A percentile compares a stretch with the other conserved stretches of the same genome.
Evolutionary conservation across 35 echinoderm and acorn worm genomes (phyloP).

Genomic region (Diadema setosum): DNA sequence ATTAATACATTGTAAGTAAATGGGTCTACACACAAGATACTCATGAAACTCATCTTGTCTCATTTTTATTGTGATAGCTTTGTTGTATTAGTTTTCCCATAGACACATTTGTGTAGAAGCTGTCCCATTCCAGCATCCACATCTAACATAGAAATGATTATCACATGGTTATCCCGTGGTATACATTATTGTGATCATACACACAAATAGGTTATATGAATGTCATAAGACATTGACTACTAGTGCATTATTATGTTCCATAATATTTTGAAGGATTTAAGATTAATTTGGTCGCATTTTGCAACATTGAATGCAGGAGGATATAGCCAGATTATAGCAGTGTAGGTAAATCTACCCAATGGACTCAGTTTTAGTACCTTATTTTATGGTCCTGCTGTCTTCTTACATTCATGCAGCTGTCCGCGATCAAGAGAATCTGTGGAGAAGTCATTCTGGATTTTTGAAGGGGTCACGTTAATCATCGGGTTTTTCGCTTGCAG

Average conservation of each 20-base stretch:
- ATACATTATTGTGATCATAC: too few species aligned
- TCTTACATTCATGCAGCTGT: neutral
- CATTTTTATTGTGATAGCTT: too few species aligned
- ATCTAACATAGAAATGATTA: too few species aligned
- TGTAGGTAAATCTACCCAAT: too few species aligned
- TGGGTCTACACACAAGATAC: neutral
- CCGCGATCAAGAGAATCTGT: neutral
- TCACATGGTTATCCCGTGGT: too few species aligned
- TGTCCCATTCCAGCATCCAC: too few species aligned
- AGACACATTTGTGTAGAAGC: too few species aligned
- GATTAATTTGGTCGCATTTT: neutral
- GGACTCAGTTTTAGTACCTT: neutral
- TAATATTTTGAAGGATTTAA: neutral
- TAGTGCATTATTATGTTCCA: neutral
- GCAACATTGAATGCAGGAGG: too few species aligned
- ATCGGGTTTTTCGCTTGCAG: neutral
- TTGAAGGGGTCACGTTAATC: constrained; percentile 11
- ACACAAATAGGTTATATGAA: neutral
- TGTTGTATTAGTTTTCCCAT: too few species aligned
- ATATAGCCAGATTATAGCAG: neutral
- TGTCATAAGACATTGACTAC: neutral
- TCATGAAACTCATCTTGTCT: too few species aligned
- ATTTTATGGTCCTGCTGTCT: neutral
- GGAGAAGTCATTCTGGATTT: constrained; percentile 32
- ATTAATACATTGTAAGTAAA: neutral